A percentile compares a stretch with the other conserved stretches of the same genome.
Conservation (phyloP, 2,797 vertebrate genomes). For the Neoniphon sammara region DNA sequence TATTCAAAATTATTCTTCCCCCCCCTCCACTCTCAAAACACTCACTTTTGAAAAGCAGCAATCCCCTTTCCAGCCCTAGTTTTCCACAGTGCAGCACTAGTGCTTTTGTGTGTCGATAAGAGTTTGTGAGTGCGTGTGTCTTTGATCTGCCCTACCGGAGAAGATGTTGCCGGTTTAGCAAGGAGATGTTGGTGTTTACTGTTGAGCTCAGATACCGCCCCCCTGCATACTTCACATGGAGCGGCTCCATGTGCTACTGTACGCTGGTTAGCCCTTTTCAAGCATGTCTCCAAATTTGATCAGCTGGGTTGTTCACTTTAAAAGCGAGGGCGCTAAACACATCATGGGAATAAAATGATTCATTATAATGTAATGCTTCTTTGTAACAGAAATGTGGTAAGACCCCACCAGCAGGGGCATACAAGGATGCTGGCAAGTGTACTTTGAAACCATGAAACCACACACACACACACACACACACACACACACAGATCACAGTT, state of each 20-base stretch:
- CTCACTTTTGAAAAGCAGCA: conserved; percentile 80
- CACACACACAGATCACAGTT: conserved; percentile 23
- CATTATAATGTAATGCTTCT: conserved; percentile 67
- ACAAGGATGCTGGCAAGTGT: conserved; percentile 49
- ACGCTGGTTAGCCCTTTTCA: conserved; percentile 63
- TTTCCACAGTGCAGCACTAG: conserved; percentile 67
- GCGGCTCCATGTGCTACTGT: conserved; percentile 43
- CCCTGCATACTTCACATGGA: conserved; percentile 45
- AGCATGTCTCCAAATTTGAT: conserved; percentile 68
- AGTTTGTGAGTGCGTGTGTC: conserved; percentile 77
- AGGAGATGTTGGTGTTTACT: conserved; percentile 79
- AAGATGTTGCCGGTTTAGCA: conserved; percentile 80
- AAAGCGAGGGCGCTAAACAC: conserved; percentile 66
- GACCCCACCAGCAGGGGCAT: conserved; percentile 40
- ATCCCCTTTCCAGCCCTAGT: conserved; percentile 79
- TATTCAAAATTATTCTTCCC: conserved; percentile 76
- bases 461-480: conserved; percentile 10
- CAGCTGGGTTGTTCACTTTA: conserved; percentile 63
- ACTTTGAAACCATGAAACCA: conserved; percentile 33
- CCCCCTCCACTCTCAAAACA: conserved; percentile 60
- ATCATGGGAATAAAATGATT: conserved; percentile 67
- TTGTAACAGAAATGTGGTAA: conserved; percentile 74
- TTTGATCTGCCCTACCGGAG: conserved; percentile 83
- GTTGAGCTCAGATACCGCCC: conserved; percentile 73
- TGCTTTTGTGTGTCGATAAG: conserved; percentile 83